Percentiles rank a stretch among this genome's conserved stretches.
phyloP scores from a whole-genome alignment of 2,797 vertebrate genomes.

The Chelmon rostratus region DNA sequence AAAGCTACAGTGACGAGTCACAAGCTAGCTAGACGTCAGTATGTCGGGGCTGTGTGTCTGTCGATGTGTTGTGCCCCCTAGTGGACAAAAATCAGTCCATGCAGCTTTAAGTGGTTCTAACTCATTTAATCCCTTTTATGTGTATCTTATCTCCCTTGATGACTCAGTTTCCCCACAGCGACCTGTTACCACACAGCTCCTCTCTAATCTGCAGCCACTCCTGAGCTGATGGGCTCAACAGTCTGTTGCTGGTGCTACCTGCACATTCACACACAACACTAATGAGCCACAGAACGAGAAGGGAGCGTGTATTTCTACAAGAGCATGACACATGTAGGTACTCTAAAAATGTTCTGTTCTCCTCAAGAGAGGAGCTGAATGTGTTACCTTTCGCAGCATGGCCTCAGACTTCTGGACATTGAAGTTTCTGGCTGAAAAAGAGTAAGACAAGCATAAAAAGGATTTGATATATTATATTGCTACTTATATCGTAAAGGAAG shows the following conservation, averaged over 20 bases:
- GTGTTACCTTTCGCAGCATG: constrained; percentile 95
- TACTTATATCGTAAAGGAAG: background rate
- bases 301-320: background rate
- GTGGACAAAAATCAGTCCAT: background rate
- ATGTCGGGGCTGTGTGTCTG: background rate
- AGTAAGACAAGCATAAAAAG: background rate
- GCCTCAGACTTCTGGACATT: constrained; percentile 93
- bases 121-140: constrained; percentile 37
- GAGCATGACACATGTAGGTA: background rate
- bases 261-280: constrained; percentile 1
- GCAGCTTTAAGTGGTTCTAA: background rate
- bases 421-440: constrained; percentile 91
- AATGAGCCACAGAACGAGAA: background rate
- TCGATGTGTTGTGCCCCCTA: background rate
- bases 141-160: constrained; percentile 48
- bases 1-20: background rate
- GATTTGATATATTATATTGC: background rate
- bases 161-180: constrained; percentile 47
- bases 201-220: constrained; percentile 53
- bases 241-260: background rate
- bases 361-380: background rate
- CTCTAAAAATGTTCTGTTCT: background rate
- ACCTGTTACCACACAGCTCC: constrained; percentile 17
- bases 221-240: background rate
- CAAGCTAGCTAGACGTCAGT: background rate